Percentiles rank a stretch among this genome's conserved stretches.
Evolutionary conservation across 2,888 invertebrate species (phyloP).

Genomic region (Nemotelus nigrinus): DNA sequence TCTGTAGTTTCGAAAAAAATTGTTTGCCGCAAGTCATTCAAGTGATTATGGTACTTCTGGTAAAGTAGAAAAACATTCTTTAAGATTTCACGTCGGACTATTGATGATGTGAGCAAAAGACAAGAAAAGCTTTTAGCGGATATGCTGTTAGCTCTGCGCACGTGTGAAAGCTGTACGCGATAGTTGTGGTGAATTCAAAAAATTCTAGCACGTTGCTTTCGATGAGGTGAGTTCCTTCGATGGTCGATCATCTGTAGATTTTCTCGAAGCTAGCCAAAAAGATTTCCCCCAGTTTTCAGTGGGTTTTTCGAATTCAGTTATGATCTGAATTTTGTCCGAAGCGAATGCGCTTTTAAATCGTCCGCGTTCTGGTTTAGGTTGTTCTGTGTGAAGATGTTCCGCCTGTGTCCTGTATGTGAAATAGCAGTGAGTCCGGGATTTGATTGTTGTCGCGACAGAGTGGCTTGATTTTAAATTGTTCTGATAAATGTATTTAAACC

Average conservation of each 20-base stretch:
- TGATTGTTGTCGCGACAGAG: too few relatives aligned
- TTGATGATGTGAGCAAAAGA: too few relatives aligned
- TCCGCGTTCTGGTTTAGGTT: slow-evolving; percentile 31
- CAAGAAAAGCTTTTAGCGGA: too few relatives aligned
- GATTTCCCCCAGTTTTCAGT: slow-evolving; percentile 37
- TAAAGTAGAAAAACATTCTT: too few relatives aligned
- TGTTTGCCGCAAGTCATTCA: too few relatives aligned
- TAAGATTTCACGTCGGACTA: too few relatives aligned
- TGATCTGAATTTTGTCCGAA: slow-evolving; percentile 41
- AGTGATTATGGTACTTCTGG: too few relatives aligned
- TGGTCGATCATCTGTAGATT: not conserved
- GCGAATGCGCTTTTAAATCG: slow-evolving; percentile 44
- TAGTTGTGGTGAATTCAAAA: slow-evolving; percentile 26
- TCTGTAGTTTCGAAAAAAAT: too few relatives aligned
- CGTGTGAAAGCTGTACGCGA: not conserved
- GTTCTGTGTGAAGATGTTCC: not conserved
- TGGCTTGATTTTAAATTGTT: too few relatives aligned
- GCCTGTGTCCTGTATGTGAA: slow-evolving; percentile 12
- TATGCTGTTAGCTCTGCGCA: too few relatives aligned
- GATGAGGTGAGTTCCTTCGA: slow-evolving; percentile 1
- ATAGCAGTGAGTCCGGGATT: too few relatives aligned
- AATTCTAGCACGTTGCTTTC: slow-evolving; percentile 15
- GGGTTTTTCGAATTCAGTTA: slow-evolving; percentile 42
- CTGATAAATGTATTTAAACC: too few relatives aligned
- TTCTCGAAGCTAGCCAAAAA: not conserved